Evolutionary conservation across 1,140 invertebrate species (phyloP), one percentile per base, ranked within the genome.

Genomic region (Thalassaphorura encarpata): DNA sequence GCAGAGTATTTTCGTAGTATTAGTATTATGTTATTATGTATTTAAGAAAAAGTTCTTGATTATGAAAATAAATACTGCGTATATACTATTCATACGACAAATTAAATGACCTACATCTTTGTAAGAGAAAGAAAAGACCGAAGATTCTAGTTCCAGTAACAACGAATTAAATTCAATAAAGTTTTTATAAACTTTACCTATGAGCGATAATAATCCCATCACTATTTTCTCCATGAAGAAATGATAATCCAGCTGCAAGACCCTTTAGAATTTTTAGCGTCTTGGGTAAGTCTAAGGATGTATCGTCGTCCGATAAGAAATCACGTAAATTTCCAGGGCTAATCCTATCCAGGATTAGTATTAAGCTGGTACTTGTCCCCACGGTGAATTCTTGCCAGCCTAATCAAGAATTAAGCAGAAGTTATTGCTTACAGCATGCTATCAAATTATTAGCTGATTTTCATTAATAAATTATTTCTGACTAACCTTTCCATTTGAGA

Each of bases 301-400:
- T 13, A 50, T 59, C 43, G 15, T 45, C 28, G 6, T 31, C 28
- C 3, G 15, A 19, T 1, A 64, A 43, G 52, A 56, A 64, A 24
- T 64, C 63, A 13, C 63, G 24, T n/a, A 64, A 49, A 41, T 48
- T 59, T 16, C 62, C 62, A 31, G 63, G 60, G 6, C 21, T 21
- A 41, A 64, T 46, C 11, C 53, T 31, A 18, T 60, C 57, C 52
- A 64, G 26, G 26, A 56, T 59, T 18, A 64, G 33, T 15, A 63
- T 51, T 58, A 63, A 49, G 26, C 51, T 55, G 5, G 47, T 29
- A 16, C 33, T 56, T 4, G 51, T 50, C 2, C 33, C 51, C 19
- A 56, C 57, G 4, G 52, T 33, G 43, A 61, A 58, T 42, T 64
- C 58, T 46, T 64, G 52, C 62, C 62, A 64, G n/a, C 62, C 62